Evolutionary conservation across 2,113 vertebrate species (phyloP).

Genomic region (Phycodurus eques): DNA sequence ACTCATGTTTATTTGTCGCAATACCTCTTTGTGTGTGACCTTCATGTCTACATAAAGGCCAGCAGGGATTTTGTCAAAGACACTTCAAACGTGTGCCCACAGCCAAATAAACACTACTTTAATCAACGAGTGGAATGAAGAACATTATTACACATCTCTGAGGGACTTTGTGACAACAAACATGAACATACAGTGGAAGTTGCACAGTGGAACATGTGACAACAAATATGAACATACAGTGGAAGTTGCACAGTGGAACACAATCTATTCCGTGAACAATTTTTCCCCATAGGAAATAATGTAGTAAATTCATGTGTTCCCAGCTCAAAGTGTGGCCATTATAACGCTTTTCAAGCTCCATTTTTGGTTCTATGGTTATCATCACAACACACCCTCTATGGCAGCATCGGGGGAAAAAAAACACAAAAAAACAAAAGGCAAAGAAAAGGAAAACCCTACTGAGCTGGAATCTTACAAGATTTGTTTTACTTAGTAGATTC

Average conservation of each 20-base stretch:
- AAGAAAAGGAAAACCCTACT: too few species aligned
- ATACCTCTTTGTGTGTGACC: neutral
- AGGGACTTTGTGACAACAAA: neutral
- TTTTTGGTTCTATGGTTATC: neutral
- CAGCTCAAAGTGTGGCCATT: neutral
- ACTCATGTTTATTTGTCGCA: conserved; percentile 1
- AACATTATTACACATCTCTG: neutral
- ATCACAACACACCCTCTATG: too few species aligned
- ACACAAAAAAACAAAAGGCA: neutral
- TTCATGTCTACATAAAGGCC: neutral
- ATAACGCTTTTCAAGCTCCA: neutral
- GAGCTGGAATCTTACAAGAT: too few species aligned
- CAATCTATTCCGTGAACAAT: neutral
- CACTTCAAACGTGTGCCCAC: neutral
- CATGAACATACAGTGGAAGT: neutral
- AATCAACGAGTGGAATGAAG: neutral
- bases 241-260: neutral
- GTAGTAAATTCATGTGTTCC: neutral
- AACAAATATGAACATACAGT: neutral
- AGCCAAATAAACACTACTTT: neutral
- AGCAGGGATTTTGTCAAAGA: neutral
- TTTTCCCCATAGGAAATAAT: neutral
- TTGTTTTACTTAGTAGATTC: too few species aligned
- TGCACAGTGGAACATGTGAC: neutral
- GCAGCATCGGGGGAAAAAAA: too few species aligned